Conservation (phyloP, 2,888 invertebrate genomes). For the Eulithis prunata region DNA sequence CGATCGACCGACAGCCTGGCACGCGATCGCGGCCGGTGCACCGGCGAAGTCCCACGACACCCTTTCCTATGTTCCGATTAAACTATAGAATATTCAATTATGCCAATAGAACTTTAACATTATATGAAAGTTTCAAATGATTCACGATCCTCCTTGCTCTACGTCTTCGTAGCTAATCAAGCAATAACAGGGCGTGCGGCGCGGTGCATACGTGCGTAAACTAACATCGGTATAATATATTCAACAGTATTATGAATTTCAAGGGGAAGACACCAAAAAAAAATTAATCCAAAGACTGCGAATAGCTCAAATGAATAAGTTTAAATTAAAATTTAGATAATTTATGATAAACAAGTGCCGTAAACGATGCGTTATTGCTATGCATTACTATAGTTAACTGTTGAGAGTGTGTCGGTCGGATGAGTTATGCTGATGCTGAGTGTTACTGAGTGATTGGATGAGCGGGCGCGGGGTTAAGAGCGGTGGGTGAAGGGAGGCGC, state of each 20-base stretch:
- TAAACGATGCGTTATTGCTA: slow-evolving; percentile 14
- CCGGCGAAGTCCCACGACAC: slow-evolving; percentile 51
- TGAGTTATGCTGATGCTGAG: slow-evolving; percentile 26
- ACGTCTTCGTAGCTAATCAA: slow-evolving; percentile 17
- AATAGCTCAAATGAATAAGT: slow-evolving; percentile 31
- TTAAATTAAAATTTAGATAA: slow-evolving; percentile 26
- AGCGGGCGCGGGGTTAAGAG: slow-evolving; percentile 62
- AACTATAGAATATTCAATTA: slow-evolving; percentile 48
- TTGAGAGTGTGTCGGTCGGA: slow-evolving; percentile 19
- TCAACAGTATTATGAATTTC: slow-evolving; percentile 7
- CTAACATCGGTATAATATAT: not conserved
- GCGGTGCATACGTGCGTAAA: slow-evolving; percentile 8
- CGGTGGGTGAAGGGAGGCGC: slow-evolving; percentile 65
- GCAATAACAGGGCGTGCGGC: not conserved
- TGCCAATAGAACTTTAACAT: slow-evolving; percentile 36
- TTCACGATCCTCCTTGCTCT: slow-evolving; percentile 9
- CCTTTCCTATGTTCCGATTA: slow-evolving; percentile 37
- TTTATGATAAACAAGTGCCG: slow-evolving; percentile 19
- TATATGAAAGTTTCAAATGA: slow-evolving; percentile 28
- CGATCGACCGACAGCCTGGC: slow-evolving; percentile 68
- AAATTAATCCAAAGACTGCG: slow-evolving; percentile 27
- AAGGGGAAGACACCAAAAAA: slow-evolving; percentile 18
- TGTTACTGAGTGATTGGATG: slow-evolving; percentile 42
- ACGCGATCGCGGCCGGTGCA: slow-evolving; percentile 77
- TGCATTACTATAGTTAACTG: slow-evolving; percentile 4